A percentile compares a stretch with the other conserved stretches of the same genome.
Evolutionary conservation across 2,888 invertebrate species (phyloP).

Genomic region (Emmelina monodactyla): DNA sequence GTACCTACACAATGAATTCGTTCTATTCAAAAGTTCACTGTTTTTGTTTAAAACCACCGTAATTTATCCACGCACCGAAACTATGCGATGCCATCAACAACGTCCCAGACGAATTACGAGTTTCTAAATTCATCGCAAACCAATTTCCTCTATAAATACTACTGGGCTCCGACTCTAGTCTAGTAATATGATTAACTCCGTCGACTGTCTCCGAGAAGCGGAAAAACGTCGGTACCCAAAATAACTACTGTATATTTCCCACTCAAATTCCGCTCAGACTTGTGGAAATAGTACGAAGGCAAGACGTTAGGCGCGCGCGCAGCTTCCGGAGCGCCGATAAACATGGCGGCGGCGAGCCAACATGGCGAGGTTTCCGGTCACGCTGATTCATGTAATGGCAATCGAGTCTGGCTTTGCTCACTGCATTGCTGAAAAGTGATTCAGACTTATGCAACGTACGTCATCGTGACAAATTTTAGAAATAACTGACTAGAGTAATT

Average conservation of each 20-base stretch:
- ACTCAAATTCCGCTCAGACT: conserved; percentile 41
- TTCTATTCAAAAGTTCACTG: too few species aligned
- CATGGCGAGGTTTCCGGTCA: conserved; percentile 62
- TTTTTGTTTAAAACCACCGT: too few species aligned
- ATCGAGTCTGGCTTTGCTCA: conserved; percentile 51
- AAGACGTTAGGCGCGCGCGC: conserved; percentile 60
- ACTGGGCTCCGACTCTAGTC: conserved; percentile 39
- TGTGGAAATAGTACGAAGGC: conserved; percentile 46
- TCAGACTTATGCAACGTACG: conserved; percentile 53
- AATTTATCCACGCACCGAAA: too few species aligned
- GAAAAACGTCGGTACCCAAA: conserved; percentile 56
- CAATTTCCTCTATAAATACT: conserved; percentile 50
- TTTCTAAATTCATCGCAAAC: conserved; percentile 36
- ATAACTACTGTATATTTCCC: conserved; percentile 59
- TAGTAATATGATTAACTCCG: conserved; percentile 51
- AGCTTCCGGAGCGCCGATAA: conserved; percentile 62
- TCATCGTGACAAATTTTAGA: background rate
- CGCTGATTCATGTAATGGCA: conserved; percentile 56
- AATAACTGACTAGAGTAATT: too few species aligned
- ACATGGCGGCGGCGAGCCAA: conserved; percentile 58
- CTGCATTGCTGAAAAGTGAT: conserved; percentile 59
- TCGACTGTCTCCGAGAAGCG: conserved; percentile 53
- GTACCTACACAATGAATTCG: too few species aligned
- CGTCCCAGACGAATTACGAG: conserved; percentile 33
- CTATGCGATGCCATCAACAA: conserved; percentile 19